Evolutionary conservation across 2,888 invertebrate genomes (phyloP), one percentile per base, ranked within the genome.

Genomic region (Agriopis aurantiaria): DNA sequence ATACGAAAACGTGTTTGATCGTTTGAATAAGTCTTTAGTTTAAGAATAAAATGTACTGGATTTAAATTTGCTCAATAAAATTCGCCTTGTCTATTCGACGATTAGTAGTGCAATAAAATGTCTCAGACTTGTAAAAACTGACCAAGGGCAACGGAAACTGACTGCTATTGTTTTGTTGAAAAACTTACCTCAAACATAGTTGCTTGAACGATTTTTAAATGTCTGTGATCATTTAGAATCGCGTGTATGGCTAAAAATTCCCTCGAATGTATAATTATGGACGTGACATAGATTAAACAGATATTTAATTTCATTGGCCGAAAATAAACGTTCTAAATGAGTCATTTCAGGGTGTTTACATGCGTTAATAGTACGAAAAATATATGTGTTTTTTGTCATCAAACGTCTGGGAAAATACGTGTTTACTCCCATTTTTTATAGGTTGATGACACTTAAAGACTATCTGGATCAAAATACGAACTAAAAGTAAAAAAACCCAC

Each of bases 91-190:
- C 41, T 62, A 40, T 61, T 65, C 43, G 10, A 66, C 55, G 52
- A 33, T 66, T 63, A 59, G 49, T 55, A 53, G 57, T 64, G 65
- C 63, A 70, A 70, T 70, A 71, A 71, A 71, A 67, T 62, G 56
- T 69, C 61, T 41, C 41, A 64, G 59, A 59, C 63, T 60, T 55
- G 41, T 63, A 70, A 71, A 71, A 71, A 71, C 70, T 71, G 70
- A 71, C 70, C 70, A 66, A 71, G 70, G 70, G 66, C 70, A 71
- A 67, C 70, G 70, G 70, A 67, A 67, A 66, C 59, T 40, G 55
- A 51, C 6, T 56, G 55, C 66, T 67, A 64, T 71, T 71, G 70
- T 71, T 70, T 70, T 51, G 59, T 59, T 17, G 12, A 43, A 51
- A 70, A 67, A 66, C 63, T 51, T 9, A 33, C 40, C 55, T n/a